A percentile compares a stretch with the other conserved stretches of the same genome.
Conservation (phyloP, 1,140 invertebrate genomes). For the Drosophila pseudoananassae region DNA sequence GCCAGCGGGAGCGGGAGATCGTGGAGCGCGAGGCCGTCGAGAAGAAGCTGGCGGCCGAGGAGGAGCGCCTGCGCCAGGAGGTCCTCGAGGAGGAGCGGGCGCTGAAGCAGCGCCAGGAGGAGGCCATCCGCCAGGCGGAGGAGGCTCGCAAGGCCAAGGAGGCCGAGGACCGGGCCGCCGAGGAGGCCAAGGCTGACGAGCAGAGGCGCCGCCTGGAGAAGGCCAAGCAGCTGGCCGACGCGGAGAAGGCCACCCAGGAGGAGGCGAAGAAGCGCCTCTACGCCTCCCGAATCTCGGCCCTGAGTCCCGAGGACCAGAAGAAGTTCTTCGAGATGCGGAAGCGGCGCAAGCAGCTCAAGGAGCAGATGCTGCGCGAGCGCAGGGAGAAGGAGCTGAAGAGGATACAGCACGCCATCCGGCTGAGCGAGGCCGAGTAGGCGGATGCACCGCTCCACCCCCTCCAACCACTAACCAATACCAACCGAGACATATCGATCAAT, state of each 20-base stretch:
- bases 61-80: conserved; percentile 59
- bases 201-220: conserved; percentile 55
- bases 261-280: conserved; percentile 61
- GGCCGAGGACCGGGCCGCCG: conserved; percentile 43
- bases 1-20: conserved; percentile 63
- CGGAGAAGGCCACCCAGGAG: conserved; percentile 25
- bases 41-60: conserved; percentile 60
- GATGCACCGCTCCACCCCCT: background rate
- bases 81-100: conserved; percentile 57
- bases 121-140: conserved; percentile 55
- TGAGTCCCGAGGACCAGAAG: conserved; percentile 67
- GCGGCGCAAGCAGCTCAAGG: conserved; percentile 66
- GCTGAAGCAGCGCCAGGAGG: conserved; percentile 52
- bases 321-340: conserved; percentile 77
- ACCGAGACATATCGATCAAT: conserved; percentile 56
- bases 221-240: conserved; percentile 60
- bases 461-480: conserved; percentile 51
- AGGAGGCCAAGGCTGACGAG: conserved; percentile 44
- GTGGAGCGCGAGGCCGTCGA: conserved; percentile 50
- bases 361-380: conserved; percentile 46
- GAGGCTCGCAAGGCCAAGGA: conserved; percentile 56
- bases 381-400: conserved; percentile 63
- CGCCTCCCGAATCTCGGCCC: conserved; percentile 45
- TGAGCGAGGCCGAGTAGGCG: conserved; percentile 60
- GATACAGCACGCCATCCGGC: conserved; percentile 70